Evolutionary conservation across 2,797 vertebrate species (phyloP), one percentile per base, ranked within the genome.

Genomic region (Diceros bicornis): DNA sequence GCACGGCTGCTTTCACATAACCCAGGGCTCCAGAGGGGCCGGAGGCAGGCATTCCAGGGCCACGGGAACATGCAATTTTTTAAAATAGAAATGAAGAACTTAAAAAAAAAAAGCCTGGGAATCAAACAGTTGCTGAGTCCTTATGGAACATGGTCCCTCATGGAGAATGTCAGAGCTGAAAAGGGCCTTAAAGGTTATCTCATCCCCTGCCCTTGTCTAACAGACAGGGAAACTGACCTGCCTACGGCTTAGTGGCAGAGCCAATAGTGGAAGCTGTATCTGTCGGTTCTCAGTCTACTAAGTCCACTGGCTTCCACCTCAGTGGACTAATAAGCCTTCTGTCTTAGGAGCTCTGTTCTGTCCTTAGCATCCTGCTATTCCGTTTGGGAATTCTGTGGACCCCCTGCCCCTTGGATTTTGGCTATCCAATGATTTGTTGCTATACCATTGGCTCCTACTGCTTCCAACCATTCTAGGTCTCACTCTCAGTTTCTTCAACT

Each of bases 11-110:
- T 99, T 99, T 99, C 99, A 99, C 99, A 99, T 99, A 99, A 99
- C 99, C 99, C 99, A 98, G 98, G 98, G 98, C 99, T 99, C 99
- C 95, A 97, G 98, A 99, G 99, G 99, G 99, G 98, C 98, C 98
- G 98, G 98, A 99, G 98, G 98, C 98, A 98, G 98, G 99, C 98
- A 99, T 98, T 98, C 98, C 96, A 98, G 98, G 99, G 99, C 98
- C 98, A 98, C 99, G 99, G 98, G 98, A 99, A 99, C 98, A 97
- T 98, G 99, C 92, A 81, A 25, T 98, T 98, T 98, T 98, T 99
- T 98, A 98, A 99, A 99, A 99, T 99, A 99, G 99, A 99, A 98
- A 98, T 98, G 99, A 99, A 99, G 99, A 99, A 99, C 99, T 99
- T 91, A 25, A 98, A 83, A 91, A 89, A 99, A 94, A 96, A 98